A percentile compares a stretch with the other conserved stretches of the same genome.
Conservation (phyloP, 2,888 invertebrate species). For the Chrysina gloriosa region DNA sequence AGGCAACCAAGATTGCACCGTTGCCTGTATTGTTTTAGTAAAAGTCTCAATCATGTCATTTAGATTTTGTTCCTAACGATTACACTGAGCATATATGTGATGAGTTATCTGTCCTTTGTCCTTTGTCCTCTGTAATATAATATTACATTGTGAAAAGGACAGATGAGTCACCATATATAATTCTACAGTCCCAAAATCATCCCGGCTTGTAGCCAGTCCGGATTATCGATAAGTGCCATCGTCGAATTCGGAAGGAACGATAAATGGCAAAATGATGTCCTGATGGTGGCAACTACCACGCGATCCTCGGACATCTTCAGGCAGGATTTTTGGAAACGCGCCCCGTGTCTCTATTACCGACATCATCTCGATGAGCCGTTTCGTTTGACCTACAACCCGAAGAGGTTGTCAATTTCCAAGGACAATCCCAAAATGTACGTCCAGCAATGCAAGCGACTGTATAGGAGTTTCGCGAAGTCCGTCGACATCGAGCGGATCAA, state of each 20-base stretch:
- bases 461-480: constrained; percentile 22
- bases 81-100: too few relatives aligned
- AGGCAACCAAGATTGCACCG: too few relatives aligned
- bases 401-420: constrained; percentile 1
- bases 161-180: too few relatives aligned
- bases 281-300: background rate
- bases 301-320: constrained; percentile 34
- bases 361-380: constrained; percentile 36
- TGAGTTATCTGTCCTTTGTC: too few relatives aligned
- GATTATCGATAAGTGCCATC: constrained; percentile 25
- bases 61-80: too few relatives aligned
- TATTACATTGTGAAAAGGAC: too few relatives aligned
- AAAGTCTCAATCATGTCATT: too few relatives aligned
- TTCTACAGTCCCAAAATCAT: constrained; percentile 38
- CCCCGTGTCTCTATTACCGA: constrained; percentile 11
- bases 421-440: constrained; percentile 30
- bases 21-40: too few relatives aligned
- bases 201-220: constrained; percentile 23
- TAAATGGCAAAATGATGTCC: background rate
- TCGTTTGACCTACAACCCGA: constrained; percentile 25
- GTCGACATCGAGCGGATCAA: constrained; percentile 31
- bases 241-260: constrained; percentile 32
- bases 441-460: constrained; percentile 19
- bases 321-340: constrained; percentile 33
- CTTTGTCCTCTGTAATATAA: too few relatives aligned